A percentile compares a stretch with the other conserved stretches of the same genome.
Conservation (phyloP, 2,797 vertebrate genomes). For the Scyliorhinus canicula region DNA sequence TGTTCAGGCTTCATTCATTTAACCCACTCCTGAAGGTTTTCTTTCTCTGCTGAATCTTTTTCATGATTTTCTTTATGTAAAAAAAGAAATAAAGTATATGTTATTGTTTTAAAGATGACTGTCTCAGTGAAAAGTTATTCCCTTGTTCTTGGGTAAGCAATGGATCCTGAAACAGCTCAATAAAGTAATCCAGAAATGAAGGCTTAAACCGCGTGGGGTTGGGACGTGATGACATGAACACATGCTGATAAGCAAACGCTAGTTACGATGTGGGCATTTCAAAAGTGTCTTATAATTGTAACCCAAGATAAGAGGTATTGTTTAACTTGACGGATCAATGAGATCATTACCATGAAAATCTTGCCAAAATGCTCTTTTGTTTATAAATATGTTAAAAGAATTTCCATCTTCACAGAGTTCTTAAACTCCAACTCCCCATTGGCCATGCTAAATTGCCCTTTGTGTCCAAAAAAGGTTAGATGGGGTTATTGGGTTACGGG, state of each 20-base stretch:
- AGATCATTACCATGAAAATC: no score
- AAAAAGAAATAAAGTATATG: background rate
- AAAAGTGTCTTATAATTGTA: background rate
- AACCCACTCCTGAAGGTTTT: background rate
- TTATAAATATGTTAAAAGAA: background rate
- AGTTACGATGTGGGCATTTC: background rate
- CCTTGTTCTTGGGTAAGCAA: background rate
- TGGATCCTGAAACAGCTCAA: background rate
- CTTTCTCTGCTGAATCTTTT: background rate
- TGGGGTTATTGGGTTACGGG: no score
- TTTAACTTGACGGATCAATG: background rate
- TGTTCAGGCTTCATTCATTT: background rate
- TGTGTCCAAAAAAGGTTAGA: no score
- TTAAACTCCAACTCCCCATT: no score
- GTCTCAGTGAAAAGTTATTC: background rate
- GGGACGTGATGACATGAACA: background rate
- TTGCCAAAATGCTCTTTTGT: no score
- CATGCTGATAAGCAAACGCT: no score
- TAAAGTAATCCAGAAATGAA: background rate
- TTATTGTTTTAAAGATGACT: background rate
- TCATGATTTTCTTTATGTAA: background rate
- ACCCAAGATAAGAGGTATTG: background rate
- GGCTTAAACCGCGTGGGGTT: background rate
- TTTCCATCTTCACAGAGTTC: background rate
- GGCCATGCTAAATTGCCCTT: no score